Percentiles rank a stretch among this genome's conserved stretches.
These are phyloP conservation scores for Indri indri DNA, from an alignment of 2,113 vertebrate species.

Conservation along the genomic window DNA sequence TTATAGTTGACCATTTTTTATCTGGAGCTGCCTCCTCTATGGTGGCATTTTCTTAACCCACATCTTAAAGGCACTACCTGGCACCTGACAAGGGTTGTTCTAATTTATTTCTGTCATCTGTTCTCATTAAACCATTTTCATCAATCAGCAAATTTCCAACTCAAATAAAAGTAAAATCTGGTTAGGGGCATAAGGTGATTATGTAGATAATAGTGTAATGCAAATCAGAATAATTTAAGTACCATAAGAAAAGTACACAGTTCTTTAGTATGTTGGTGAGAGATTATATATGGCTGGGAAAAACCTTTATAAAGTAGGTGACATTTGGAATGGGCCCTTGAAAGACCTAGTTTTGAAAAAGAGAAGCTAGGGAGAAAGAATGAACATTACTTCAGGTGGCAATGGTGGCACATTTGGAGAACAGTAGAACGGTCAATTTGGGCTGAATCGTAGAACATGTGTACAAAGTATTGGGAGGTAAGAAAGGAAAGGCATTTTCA, in stretches of 20 bases:
- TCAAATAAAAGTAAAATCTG: not conserved
- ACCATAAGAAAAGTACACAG: not conserved
- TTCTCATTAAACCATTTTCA: not conserved
- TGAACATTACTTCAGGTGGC: not conserved
- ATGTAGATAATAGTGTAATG: not conserved
- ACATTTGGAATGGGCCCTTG: not conserved
- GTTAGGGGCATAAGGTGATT: not conserved
- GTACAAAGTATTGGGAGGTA: not conserved
- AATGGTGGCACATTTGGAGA: not conserved
- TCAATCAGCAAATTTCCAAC: not conserved
- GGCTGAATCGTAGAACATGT: not conserved
- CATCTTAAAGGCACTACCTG: not conserved
- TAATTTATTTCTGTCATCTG: not conserved
- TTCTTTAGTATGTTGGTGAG: not conserved
- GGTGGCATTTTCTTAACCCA: not conserved
- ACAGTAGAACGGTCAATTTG: not conserved
- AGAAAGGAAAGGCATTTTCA: slow-evolving; percentile 7
- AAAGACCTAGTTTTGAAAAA: not conserved
- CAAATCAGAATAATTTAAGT: not conserved
- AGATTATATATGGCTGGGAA: not conserved
- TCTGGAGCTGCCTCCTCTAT: not conserved
- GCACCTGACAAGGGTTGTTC: not conserved
- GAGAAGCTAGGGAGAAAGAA: not conserved
- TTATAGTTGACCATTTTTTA: not conserved
- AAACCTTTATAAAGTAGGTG: not conserved